Evolutionary conservation across 2,797 vertebrate genomes (phyloP), one percentile per base, ranked within the genome.

Genomic region (Pampus argenteus): DNA sequence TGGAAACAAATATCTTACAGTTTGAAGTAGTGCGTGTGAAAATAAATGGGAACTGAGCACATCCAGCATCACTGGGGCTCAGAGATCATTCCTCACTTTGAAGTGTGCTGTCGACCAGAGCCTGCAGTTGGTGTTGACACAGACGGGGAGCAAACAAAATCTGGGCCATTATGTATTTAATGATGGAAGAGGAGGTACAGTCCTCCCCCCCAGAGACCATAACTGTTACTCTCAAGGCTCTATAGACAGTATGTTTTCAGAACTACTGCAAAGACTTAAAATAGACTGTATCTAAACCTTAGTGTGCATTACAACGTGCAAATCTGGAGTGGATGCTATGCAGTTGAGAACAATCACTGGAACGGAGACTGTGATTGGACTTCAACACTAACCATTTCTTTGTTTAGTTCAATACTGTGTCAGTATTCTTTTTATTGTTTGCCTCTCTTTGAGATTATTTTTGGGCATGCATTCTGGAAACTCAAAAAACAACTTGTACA

Each of bases 161-260:
- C 80, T 78, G 76, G 85, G 76, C 79, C 79, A 79, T 91, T 91
- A 88, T 88, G 72, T 84, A 78, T 85, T 90, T 86, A 88, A 89
- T 87, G 80, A 86, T 71, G 75, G 69, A 83, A 66, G 65, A 81
- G 83, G 69, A 78, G 51, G 52, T 61, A 66, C 20, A 31, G 44
- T 73, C 59, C 47, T 17, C 18, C 55, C 71, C 34, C 50, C 56
- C 51, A 57, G 66, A 81, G 67, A 79, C 62, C 50, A 49, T 40
- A 49, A 83, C 61, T 62, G 71, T 60, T 69, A 62, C 66, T 70
- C 71, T 56, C 47, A n/a, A 23, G 40, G 31, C 55, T 80, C 36
- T 76, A 58, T 57, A 81, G 75, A 70, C 66, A 75, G 55, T 51
- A 66, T 15, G 42, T 65, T 74, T 68, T 74, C 73, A 74, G 59